Conservation (phyloP, 2,113 vertebrate genomes). For the Strigops habroptila region DNA sequence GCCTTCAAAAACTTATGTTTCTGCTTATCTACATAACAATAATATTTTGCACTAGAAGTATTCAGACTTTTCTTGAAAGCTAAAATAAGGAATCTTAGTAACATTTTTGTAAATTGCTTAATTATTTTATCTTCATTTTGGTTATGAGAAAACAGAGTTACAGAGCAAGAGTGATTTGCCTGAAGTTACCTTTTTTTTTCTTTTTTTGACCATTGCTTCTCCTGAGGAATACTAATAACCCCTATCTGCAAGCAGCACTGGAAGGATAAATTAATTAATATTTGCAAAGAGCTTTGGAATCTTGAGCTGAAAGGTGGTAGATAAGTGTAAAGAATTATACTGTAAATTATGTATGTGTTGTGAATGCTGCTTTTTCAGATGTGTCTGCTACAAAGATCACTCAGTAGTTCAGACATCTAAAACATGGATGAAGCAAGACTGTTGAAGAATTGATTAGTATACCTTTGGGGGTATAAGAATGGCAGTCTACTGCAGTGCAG, state of each 20-base stretch:
- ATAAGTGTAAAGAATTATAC: constrained; percentile 44
- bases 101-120: neutral
- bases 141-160: neutral
- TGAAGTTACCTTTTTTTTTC: neutral
- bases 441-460: constrained; percentile 58
- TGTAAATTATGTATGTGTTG: constrained; percentile 60
- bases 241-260: neutral
- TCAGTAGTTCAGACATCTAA: constrained; percentile 56
- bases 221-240: neutral
- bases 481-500: constrained; percentile 27
- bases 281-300: constrained; percentile 33
- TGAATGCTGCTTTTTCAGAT: constrained; percentile 41
- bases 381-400: constrained; percentile 51
- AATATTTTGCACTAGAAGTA: neutral
- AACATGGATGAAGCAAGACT: constrained; percentile 35
- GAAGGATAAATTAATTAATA: constrained; percentile 41
- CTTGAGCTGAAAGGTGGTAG: constrained; percentile 33
- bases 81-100: neutral
- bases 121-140: neutral
- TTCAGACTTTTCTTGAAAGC: neutral
- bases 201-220: neutral
- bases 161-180: neutral
- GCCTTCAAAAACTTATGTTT: neutral
- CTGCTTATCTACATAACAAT: neutral
- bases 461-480: constrained; percentile 33